Conservation (phyloP, 2,113 vertebrate species). For the Crotophaga sulcirostris region DNA sequence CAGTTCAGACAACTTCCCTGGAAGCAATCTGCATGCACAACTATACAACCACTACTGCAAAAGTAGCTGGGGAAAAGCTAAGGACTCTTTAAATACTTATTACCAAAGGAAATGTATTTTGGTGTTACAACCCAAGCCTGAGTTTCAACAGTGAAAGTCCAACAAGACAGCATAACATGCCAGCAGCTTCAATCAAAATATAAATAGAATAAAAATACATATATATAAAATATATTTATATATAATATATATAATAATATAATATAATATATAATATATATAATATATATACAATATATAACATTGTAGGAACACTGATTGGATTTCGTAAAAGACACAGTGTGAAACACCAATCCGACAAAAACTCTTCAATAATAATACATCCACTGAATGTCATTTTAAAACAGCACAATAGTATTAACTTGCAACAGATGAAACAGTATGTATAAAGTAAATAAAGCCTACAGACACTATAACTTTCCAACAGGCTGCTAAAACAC, state of each 20-base stretch:
- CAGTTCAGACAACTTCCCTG: neutral
- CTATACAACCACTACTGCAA: neutral
- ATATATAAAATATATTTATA: too few relatives aligned
- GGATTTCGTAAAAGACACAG: neutral
- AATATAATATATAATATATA: too few relatives aligned
- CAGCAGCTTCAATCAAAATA: neutral
- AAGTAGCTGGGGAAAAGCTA: neutral
- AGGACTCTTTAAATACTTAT: neutral
- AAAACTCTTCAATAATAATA: neutral
- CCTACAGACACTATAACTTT: neutral
- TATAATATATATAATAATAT: too few relatives aligned
- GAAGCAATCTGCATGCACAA: neutral
- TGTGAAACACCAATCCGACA: neutral
- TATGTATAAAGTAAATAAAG: neutral
- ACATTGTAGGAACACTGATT: neutral
- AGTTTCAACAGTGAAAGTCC: neutral
- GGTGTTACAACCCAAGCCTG: neutral
- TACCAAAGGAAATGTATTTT: neutral
- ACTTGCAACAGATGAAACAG: neutral
- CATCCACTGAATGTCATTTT: neutral
- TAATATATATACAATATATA: too few relatives aligned
- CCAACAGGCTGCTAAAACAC: neutral
- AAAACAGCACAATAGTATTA: neutral
- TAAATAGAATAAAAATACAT: too few relatives aligned
- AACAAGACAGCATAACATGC: neutral